Evolutionary conservation across 2,113 vertebrate species (phyloP).

Genomic region (Mus musculus): DNA sequence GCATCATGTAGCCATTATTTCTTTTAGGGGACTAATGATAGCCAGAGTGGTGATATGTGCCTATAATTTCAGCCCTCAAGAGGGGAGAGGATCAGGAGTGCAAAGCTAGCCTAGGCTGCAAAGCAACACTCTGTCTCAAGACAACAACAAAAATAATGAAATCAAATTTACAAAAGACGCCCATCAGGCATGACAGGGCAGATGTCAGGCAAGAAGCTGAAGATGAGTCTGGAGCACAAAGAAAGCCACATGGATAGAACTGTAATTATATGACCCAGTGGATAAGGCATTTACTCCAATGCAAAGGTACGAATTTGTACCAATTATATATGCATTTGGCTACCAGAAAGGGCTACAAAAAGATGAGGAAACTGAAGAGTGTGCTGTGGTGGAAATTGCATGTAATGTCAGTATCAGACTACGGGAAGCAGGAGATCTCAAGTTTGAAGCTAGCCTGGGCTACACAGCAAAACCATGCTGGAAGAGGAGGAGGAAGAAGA

Average conservation of each 20-base stretch:
- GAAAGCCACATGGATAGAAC: not conserved
- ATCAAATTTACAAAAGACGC: not conserved
- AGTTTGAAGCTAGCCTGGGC: not conserved
- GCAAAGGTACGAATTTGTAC: not conserved
- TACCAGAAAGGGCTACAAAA: not conserved
- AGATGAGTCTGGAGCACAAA: not conserved
- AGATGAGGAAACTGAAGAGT: not conserved
- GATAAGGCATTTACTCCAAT: not conserved
- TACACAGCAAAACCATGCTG: not conserved
- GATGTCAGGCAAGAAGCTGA: not conserved
- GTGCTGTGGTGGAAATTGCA: no score
- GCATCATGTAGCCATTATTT: not conserved
- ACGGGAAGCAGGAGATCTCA: not conserved
- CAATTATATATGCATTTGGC: not conserved
- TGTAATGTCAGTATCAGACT: not conserved
- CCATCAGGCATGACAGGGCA: not conserved
- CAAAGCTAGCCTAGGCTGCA: not conserved
- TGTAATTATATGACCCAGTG: not conserved
- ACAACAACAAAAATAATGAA: not conserved
- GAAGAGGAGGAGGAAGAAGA: no score
- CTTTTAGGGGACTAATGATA: constrained; percentile 8
- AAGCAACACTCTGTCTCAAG: not conserved
- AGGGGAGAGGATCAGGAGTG: not conserved
- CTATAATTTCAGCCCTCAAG: not conserved
- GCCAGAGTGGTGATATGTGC: no score